Conservation (phyloP, 2,888 invertebrate genomes). For the Chouioia cunea region DNA sequence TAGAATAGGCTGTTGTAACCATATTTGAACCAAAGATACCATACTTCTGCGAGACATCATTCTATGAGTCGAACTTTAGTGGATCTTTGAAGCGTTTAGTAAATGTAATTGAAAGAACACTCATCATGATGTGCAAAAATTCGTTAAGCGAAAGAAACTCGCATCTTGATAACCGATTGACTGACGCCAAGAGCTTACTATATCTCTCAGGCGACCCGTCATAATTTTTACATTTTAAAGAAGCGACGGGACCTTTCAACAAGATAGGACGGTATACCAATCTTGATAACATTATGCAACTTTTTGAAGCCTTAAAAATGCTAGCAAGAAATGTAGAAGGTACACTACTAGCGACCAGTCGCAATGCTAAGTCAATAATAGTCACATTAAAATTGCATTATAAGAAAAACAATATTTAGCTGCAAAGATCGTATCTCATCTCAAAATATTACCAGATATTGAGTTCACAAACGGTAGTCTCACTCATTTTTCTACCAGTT, state of each 20-base stretch:
- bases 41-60: no score
- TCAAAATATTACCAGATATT: constrained; percentile 2
- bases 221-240: constrained; percentile 31
- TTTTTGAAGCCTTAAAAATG: constrained; percentile 21
- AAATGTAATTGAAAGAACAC: no score
- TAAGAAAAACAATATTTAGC: constrained; percentile 21
- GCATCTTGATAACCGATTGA: constrained; percentile 30
- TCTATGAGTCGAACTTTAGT: no score
- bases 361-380: no score
- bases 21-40: no score
- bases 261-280: constrained; percentile 24
- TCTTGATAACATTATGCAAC: constrained; percentile 29
- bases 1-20: no score
- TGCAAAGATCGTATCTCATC: background rate
- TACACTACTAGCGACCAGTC: constrained; percentile 21
- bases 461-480: background rate
- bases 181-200: constrained; percentile 22
- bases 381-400: constrained; percentile 25
- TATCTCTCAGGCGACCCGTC: constrained; percentile 26
- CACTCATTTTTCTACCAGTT: constrained; percentile 6
- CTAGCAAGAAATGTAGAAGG: constrained; percentile 27
- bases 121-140: background rate
- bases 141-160: background rate
- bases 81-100: no score
- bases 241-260: constrained; percentile 22